Percentiles rank a stretch among this genome's conserved stretches.
phyloP scores from a whole-genome alignment of 2,888 invertebrate genomes.

The Drosophila nr. fundita region DNA sequence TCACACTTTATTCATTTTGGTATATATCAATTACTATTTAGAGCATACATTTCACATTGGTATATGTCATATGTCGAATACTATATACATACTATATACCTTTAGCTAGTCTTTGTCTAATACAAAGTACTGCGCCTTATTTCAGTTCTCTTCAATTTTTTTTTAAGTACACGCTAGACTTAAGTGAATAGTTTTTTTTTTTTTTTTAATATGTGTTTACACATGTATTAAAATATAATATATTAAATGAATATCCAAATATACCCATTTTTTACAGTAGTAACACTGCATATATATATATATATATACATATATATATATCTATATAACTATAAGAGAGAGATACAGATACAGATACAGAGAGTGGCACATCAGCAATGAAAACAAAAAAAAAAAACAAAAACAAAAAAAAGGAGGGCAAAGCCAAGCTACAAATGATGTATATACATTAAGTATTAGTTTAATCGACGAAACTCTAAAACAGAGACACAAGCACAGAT shows the following conservation, averaged over 20 bases:
- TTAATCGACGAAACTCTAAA: constrained; percentile 3
- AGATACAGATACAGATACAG: background rate
- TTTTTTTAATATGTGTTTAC: constrained; percentile 17
- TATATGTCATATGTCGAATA: constrained; percentile 8
- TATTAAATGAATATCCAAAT: constrained; percentile 42
- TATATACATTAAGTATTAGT: constrained; percentile 44
- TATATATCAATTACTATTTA: background rate
- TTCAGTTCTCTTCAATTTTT: constrained; percentile 16
- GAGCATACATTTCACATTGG: constrained; percentile 13
- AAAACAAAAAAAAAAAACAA: constrained; percentile 2
- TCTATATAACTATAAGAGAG: background rate
- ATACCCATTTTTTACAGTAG: constrained; percentile 23
- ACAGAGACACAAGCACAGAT: background rate
- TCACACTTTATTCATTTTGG: constrained; percentile 11
- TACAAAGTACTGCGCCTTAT: constrained; percentile 42
- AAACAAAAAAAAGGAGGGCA: constrained; percentile 12
- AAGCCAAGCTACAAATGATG: constrained; percentile 50
- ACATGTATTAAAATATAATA: constrained; percentile 11
- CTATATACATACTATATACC: constrained; percentile 16
- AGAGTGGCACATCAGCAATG: background rate
- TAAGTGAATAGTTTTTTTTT: constrained; percentile 55
- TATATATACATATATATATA: constrained; percentile 1
- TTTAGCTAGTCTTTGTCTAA: constrained; percentile 43
- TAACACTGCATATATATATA: constrained; percentile 25
- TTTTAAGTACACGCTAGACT: constrained; percentile 31